phyloP scores from a whole-genome alignment of 2,888 invertebrate species.

The Seira ritae region DNA sequence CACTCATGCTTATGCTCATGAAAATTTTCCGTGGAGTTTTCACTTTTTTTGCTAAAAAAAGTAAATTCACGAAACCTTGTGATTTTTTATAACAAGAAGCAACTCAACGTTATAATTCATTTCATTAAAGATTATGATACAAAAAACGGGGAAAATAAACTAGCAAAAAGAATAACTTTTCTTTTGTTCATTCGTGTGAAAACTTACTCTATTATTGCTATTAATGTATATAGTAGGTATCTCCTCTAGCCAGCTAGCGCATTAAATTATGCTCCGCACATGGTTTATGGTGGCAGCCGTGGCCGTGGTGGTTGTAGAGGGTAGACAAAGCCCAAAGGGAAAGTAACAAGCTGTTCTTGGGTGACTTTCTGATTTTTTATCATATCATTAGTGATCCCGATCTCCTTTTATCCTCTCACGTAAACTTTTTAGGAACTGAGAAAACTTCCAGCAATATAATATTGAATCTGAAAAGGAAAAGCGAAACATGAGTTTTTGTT shows the following conservation, averaged over 20 bases:
- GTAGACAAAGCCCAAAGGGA: background rate
- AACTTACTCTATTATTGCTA: too few relatives aligned
- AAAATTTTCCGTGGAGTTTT: background rate
- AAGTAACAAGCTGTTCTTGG: constrained; percentile 29
- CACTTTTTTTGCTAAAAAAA: constrained; percentile 22
- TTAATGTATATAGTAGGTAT: too few relatives aligned
- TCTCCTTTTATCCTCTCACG: too few relatives aligned
- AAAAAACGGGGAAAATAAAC: constrained; percentile 24
- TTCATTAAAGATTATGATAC: constrained; percentile 19
- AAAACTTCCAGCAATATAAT: background rate
- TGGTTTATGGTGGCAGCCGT: too few relatives aligned
- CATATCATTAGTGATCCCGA: constrained; percentile 21
- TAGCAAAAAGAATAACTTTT: constrained; percentile 19
- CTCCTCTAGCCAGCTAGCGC: too few relatives aligned
- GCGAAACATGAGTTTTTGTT: constrained; percentile 4
- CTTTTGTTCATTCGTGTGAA: constrained; percentile 40
- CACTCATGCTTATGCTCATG: constrained; percentile 33
- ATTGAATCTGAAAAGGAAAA: constrained; percentile 5
- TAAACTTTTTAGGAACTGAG: background rate
- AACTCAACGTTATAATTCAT: background rate
- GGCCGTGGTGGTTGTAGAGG: background rate
- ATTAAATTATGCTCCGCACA: too few relatives aligned
- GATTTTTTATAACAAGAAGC: too few relatives aligned
- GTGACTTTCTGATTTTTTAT: background rate
- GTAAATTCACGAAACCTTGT: background rate